Conservation (phyloP, 2,888 invertebrate species). For the Limulus polyphemus region DNA sequence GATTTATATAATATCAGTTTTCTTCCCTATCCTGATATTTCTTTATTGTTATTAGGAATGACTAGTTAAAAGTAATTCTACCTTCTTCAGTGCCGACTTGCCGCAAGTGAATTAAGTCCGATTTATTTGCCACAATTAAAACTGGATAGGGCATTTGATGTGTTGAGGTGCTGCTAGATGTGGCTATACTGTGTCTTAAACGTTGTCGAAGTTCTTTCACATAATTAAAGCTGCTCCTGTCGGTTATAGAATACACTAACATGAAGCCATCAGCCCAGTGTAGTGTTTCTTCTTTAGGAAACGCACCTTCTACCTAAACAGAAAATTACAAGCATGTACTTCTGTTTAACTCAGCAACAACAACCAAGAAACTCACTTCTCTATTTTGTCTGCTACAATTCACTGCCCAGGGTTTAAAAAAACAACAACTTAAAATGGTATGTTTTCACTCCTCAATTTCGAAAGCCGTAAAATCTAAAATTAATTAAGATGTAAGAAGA, state of each 20-base stretch:
- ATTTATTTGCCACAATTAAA: conserved; percentile 78
- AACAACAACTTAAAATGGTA: too few species aligned
- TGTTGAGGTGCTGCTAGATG: not conserved
- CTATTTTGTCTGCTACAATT: too few species aligned
- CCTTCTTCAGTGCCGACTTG: conserved; percentile 80
- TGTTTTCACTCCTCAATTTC: too few species aligned
- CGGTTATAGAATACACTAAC: conserved; percentile 79
- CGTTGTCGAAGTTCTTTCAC: conserved; percentile 57
- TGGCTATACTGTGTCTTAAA: conserved; percentile 28
- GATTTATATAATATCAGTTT: too few species aligned
- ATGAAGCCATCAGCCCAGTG: conserved; percentile 84
- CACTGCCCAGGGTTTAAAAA: too few species aligned
- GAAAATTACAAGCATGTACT: not conserved
- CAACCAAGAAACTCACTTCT: too few species aligned
- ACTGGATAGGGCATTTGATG: conserved; percentile 43
- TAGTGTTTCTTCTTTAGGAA: conserved; percentile 58
- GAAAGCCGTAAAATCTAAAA: too few species aligned
- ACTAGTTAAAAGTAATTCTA: conserved; percentile 15
- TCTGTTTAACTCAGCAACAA: too few species aligned
- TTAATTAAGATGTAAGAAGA: too few species aligned
- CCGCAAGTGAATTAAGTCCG: conserved; percentile 76
- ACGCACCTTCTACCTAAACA: conserved; percentile 53
- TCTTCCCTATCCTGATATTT: too few species aligned
- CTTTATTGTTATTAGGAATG: too few species aligned
- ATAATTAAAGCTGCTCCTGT: conserved; percentile 69